A percentile compares a stretch with the other conserved stretches of the same genome.
These are phyloP conservation scores for Epizoanthus illoricatus DNA, from an alignment of 92 coral and sea anemone species.

Conservation along the genomic window DNA sequence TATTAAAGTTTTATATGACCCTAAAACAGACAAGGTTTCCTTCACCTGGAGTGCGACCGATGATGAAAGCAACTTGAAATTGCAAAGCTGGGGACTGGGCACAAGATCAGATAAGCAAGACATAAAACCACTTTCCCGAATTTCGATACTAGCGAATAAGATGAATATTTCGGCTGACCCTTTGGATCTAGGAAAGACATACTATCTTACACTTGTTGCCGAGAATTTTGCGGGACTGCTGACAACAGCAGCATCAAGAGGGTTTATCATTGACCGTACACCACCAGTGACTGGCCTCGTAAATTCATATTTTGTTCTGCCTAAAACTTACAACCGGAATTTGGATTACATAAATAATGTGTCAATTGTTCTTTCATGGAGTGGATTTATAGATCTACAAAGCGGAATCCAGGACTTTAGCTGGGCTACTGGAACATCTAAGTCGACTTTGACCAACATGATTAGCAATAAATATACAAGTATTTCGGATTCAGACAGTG, in stretches of 20 bases:
- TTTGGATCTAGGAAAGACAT: conserved; percentile 72
- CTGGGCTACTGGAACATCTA: conserved; percentile 76
- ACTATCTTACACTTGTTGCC: conserved; percentile 69
- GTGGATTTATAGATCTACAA: conserved; percentile 79
- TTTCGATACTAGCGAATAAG: conserved; percentile 30
- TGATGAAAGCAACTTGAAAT: conserved; percentile 69
- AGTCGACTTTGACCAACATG: conserved; percentile 23
- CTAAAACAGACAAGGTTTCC: conserved; percentile 48
- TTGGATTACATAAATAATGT: conserved; percentile 71
- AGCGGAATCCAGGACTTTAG: conserved; percentile 79
- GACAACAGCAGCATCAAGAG: conserved; percentile 70
- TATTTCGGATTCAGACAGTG: conserved; percentile 57
- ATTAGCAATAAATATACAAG: conserved; percentile 50
- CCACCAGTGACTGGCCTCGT: conserved; percentile 75
- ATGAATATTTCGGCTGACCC: conserved; percentile 45
- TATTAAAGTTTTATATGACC: conserved; percentile 59
- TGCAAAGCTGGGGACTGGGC: conserved; percentile 76
- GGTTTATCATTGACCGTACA: conserved; percentile 84
- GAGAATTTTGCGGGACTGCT: conserved; percentile 67
- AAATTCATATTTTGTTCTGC: conserved; percentile 71
- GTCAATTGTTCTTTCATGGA: conserved; percentile 83
- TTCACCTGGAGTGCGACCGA: conserved; percentile 71
- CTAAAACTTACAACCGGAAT: conserved; percentile 74
- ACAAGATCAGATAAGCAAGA: conserved; percentile 70
- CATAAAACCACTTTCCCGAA: conserved; percentile 47